Base-by-base conservation (phyloP, 2,888 invertebrate genomes). In the Sphinx pinastri region DNA sequence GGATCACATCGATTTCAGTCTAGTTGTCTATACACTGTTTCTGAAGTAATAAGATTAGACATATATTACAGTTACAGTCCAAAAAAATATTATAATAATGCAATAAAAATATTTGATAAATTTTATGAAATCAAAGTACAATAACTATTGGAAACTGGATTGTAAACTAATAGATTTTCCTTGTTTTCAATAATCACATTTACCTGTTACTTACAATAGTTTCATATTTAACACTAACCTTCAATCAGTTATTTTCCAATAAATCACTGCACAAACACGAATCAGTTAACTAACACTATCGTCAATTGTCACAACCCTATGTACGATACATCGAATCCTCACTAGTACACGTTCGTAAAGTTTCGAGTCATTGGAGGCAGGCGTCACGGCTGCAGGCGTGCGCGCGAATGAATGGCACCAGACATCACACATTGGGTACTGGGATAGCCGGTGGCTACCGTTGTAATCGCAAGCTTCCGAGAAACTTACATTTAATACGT, bases 331-430 rank as follows among this genome's bases (percentile, higher is more conserved):
- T 87, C 87, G 87, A 87, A 84, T 81, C 75, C 72, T 76, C 74
- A 75, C 69, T 72, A 58, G 77, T 80, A 78, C 78, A 75, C 72
- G 75, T 75, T 75, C 72, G 74, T 75, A 77, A 78, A 75, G 77
- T 73, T 77, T 81, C 76, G 77, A 79, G 79, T 81, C 79, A 80
- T 76, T 77, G 72, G 77, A 87, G 84, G 81, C 90, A 85, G 80
- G 90, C 90, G 87, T 77, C 84, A 77, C 83, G 80, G 77, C 77
- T 84, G 83, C 84, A 81, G 85, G 89, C 91, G 83, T 84, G 84
- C 86, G 86, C 89, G 85, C 88, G 92, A 93, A 91, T 93, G 93
- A 91, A 87, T 88, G 81, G 78, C 71, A 67, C 25, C 60, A 63
- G 63, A 54, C 60, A 55, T 69, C 38, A 54, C 60, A 63, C 54